These are phyloP conservation scores for Artibeus lituratus DNA, from an alignment of 2,797 vertebrate genomes.

Conservation along the genomic window DNA sequence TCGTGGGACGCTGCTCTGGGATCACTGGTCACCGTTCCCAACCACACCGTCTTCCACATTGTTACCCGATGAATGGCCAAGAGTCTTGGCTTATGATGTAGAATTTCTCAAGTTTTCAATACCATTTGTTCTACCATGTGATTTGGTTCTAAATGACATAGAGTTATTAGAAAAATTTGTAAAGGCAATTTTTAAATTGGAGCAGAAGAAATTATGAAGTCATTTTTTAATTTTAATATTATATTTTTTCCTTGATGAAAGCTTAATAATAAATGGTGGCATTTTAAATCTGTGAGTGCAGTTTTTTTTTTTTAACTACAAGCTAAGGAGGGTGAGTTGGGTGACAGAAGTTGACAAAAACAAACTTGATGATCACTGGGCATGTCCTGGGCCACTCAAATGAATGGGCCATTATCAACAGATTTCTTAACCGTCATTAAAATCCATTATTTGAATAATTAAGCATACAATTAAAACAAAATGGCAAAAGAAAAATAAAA, in stretches of 20 bases:
- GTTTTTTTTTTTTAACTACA: not conserved
- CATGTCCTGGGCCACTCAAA: not conserved
- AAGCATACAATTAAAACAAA: constrained; percentile 34
- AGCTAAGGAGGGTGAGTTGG: constrained; percentile 16
- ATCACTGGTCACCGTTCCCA: not conserved
- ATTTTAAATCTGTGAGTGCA: not conserved
- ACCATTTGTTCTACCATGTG: not conserved
- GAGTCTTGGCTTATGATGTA: not conserved
- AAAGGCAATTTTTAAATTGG: not conserved
- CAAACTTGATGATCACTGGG: not conserved
- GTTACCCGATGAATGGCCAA: not conserved
- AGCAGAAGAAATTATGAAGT: not conserved
- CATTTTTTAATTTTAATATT: not conserved
- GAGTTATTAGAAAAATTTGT: not conserved
- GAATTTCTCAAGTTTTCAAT: not conserved
- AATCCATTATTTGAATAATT: constrained; percentile 11
- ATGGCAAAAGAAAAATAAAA: constrained; percentile 35
- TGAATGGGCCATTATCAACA: not conserved
- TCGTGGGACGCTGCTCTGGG: not conserved
- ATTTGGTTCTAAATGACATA: not conserved
- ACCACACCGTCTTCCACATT: not conserved
- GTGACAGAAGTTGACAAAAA: not conserved
- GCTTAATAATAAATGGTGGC: not conserved
- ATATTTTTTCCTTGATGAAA: constrained; percentile 3
- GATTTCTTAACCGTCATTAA: constrained; percentile 14